Evolutionary conservation across 2,113 vertebrate genomes (phyloP).

Genomic region (Orthonyx spaldingii): DNA sequence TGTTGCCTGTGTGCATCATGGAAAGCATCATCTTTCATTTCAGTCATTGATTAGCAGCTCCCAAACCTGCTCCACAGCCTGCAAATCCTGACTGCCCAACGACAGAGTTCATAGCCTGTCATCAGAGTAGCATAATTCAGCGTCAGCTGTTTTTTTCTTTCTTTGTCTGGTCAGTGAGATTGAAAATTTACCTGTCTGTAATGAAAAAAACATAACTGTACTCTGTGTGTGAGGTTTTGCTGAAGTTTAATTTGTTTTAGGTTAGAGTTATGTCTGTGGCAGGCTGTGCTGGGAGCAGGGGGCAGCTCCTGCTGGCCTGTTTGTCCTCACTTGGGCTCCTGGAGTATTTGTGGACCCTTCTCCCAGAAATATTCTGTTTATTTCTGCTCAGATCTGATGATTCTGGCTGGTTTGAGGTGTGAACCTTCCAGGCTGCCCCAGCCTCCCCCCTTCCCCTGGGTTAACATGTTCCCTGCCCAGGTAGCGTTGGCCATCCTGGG

Average conservation of each 20-base stretch:
- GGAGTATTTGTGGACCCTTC: not conserved
- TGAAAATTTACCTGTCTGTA: slow-evolving; percentile 13
- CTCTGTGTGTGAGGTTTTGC: not conserved
- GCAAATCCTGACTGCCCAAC: not conserved
- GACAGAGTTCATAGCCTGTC: not conserved
- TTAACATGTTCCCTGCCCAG: not conserved
- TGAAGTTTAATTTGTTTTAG: not conserved
- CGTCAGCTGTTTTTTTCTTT: not conserved
- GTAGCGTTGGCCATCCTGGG: rapidly evolving
- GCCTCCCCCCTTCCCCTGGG: not conserved
- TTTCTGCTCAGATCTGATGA: not conserved
- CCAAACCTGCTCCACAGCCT: not conserved
- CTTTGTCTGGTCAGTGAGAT: not conserved
- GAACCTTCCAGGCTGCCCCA: not conserved
- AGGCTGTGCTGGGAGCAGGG: not conserved
- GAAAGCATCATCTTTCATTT: not conserved
- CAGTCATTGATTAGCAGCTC: slow-evolving; percentile 1
- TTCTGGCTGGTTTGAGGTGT: not conserved
- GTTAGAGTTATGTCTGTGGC: not conserved
- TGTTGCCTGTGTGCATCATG: not conserved
- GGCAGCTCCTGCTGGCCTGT: not conserved
- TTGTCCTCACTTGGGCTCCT: rapidly evolving
- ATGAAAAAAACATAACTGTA: not conserved
- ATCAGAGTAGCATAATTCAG: not conserved
- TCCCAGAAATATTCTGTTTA: not conserved